These are phyloP conservation scores for Fukomys damarensis DNA, from an alignment of 2,113 vertebrate species.

Conservation along the genomic window DNA sequence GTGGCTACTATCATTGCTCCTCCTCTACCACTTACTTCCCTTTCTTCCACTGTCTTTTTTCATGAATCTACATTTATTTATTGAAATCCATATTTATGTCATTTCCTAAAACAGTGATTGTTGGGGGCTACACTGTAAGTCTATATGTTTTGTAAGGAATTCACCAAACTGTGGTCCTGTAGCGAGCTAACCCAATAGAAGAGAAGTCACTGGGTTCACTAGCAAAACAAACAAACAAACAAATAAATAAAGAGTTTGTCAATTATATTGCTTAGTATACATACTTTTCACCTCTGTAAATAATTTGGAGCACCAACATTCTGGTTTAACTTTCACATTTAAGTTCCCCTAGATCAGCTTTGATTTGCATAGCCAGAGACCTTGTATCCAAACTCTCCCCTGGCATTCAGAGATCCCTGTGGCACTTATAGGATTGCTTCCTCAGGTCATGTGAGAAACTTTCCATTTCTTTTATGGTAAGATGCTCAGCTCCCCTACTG, in stretches of 20 bases:
- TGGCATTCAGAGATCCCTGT: neutral
- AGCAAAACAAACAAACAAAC: neutral
- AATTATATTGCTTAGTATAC: neutral
- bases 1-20: neutral
- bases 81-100: constrained; percentile 33
- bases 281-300: neutral
- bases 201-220: neutral
- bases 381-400: neutral
- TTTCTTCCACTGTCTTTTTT: constrained; percentile 36
- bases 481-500: neutral
- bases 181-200: neutral
- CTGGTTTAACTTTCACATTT: constrained; percentile 34
- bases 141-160: constrained; percentile 14
- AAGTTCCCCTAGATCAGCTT: neutral
- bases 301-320: neutral
- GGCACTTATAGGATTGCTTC: neutral
- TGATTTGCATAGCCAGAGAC: neutral
- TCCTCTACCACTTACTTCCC: constrained; percentile 37
- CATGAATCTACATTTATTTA: neutral
- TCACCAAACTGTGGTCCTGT: neutral
- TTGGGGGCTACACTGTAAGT: neutral
- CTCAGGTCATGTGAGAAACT: neutral
- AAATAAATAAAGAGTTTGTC: neutral
- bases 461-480: constrained; percentile 13
- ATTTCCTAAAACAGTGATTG: constrained; percentile 4